Percentiles rank a stretch among this genome's conserved stretches.
These are phyloP conservation scores for Bhutanitis thaidina DNA, from an alignment of 2,888 invertebrate species.

Conservation along the genomic window DNA sequence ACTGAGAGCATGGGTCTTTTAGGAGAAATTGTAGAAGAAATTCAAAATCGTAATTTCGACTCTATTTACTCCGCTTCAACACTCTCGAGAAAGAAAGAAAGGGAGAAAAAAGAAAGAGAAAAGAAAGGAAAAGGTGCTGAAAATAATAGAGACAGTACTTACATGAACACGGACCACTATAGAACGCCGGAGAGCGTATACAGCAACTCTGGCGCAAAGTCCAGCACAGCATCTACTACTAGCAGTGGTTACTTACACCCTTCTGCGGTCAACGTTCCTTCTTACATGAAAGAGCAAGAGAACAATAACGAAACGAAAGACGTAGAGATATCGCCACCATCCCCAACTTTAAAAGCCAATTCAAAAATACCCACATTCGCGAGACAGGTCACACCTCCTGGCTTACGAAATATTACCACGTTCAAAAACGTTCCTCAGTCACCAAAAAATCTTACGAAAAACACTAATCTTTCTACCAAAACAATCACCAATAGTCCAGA, in stretches of 20 bases:
- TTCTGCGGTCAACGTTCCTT: conserved; percentile 84
- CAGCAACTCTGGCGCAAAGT: conserved; percentile 81
- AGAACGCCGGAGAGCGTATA: conserved; percentile 82
- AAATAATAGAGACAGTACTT: conserved; percentile 71
- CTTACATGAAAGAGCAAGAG: conserved; percentile 41
- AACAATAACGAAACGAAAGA: conserved; percentile 41
- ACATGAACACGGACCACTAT: conserved; percentile 81
- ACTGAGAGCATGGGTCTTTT: conserved; percentile 87
- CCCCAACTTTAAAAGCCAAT: conserved; percentile 63
- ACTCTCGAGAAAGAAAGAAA: conserved; percentile 81
- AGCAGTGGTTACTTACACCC: conserved; percentile 88
- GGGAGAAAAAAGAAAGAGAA: conserved; percentile 49
- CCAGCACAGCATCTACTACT: conserved; percentile 80
- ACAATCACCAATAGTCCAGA: conserved; percentile 83
- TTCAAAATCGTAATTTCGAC: conserved; percentile 91
- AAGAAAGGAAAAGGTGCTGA: conserved; percentile 45
- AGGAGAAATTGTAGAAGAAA: conserved; percentile 93
- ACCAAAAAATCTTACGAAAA: conserved; percentile 57
- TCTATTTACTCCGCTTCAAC: conserved; percentile 92
- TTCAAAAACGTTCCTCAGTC: conserved; percentile 64
- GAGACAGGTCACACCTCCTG: conserved; percentile 74
- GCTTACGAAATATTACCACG: conserved; percentile 61
- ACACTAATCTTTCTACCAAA: conserved; percentile 45
- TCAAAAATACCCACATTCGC: conserved; percentile 71
- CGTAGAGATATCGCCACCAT: conserved; percentile 57